Evolutionary conservation across 2,797 vertebrate species (phyloP), one percentile per base, ranked within the genome.

Genomic region (Phyllotis vaccarum): DNA sequence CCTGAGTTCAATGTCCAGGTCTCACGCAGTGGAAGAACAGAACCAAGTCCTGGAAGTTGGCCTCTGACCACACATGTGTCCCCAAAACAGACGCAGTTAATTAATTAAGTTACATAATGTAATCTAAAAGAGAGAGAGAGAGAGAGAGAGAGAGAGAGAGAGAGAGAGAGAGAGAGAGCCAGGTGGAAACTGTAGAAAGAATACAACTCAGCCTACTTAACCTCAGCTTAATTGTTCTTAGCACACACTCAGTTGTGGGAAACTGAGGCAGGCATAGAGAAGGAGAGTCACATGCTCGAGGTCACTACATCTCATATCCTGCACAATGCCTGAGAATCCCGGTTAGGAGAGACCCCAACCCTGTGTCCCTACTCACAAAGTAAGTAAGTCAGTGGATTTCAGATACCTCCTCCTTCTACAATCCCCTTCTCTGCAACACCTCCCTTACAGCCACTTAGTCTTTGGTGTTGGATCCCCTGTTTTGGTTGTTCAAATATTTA

Each of bases 401-500:
- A 82, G 22, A 66, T 0, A 27, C 40, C 3, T 22, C 9, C 27
- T 37, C 21, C 19, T 9, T 3, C 22, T 21, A 27, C 34, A 6
- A 12, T 31, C 70, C 24, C 60, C 19, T 40, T 10, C 82, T 78
- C 60, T n/a, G 34, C 31, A 12, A 40, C 5, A 5, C 5, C 34
- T 37, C 46, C 24, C 1, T 52, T 78, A 66, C 29, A 24, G 34
- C 16, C n/a, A 37, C 9, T 58, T 75, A 46, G 31, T 62, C 52
- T 81, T 60, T 91, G 72, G 74, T 60, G 64, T 31, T 43, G 40
- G 60, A 31, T 49, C 34, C 7, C 58, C 46, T 89, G n/a, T 72
- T 83, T 82, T 82, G 46, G 16, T 29, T 12, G 27, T 64, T 90
- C 78, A 78, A 91, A 87, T 60, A 85, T 72, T 92, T 78, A 56